A percentile compares a stretch with the other conserved stretches of the same genome.
phyloP scores from a whole-genome alignment of 2,888 invertebrate species.

The Chrysolina americana region DNA sequence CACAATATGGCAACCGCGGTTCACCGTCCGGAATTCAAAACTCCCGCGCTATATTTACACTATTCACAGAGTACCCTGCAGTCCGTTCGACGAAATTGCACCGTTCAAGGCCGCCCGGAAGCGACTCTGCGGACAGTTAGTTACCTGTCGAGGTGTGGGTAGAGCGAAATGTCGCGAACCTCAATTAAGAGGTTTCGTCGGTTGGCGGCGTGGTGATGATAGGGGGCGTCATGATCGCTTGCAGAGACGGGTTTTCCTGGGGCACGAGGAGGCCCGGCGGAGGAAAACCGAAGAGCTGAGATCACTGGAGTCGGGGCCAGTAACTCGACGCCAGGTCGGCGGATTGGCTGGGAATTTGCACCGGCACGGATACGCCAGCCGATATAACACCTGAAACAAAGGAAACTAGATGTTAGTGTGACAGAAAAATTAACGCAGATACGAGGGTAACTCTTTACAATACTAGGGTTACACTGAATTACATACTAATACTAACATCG shows the following conservation, averaged over 20 bases:
- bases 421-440: background rate
- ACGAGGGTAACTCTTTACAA: background rate
- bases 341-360: slow-evolving; percentile 88
- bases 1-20: slow-evolving; percentile 26
- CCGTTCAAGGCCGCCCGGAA: slow-evolving; percentile 5
- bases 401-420: slow-evolving; percentile 21
- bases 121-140: slow-evolving; percentile 27
- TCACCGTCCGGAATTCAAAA: slow-evolving; percentile 12
- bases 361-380: slow-evolving; percentile 92
- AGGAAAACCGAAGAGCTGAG: slow-evolving; percentile 90
- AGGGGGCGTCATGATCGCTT: slow-evolving; percentile 73
- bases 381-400: slow-evolving; percentile 87
- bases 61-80: slow-evolving; percentile 66
- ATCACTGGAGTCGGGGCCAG: slow-evolving; percentile 95
- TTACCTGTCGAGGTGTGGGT: slow-evolving; percentile 32
- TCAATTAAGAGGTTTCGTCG: slow-evolving; percentile 60
- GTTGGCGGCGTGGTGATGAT: slow-evolving; percentile 59
- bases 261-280: slow-evolving; percentile 81
- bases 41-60: slow-evolving; percentile 55
- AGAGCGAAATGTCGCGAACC: slow-evolving; percentile 22
- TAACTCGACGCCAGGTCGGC: slow-evolving; percentile 82
- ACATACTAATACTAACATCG: no score
- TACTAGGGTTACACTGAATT: no score
- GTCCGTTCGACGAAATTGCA: slow-evolving; percentile 46
- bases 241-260: slow-evolving; percentile 75